phyloP scores from a whole-genome alignment of 53 echinoderm and acorn worm species.

The Holothuria scabra region DNA sequence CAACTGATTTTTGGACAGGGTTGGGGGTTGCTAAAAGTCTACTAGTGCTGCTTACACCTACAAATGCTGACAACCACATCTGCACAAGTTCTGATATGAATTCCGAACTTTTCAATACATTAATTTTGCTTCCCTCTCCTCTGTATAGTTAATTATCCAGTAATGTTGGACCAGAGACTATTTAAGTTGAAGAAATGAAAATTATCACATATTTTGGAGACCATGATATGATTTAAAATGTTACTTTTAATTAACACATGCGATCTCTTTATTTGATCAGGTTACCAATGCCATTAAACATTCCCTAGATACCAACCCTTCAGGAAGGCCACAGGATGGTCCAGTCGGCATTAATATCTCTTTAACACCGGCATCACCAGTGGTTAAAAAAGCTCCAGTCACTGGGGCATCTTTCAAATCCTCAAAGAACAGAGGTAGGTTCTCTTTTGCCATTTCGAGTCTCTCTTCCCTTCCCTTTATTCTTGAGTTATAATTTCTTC shows the following conservation, averaged over 20 bases:
- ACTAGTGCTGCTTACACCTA: too few species aligned
- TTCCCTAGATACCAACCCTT: constrained; percentile 89
- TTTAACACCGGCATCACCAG: constrained; percentile 86
- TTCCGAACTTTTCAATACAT: too few species aligned
- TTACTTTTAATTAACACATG: not conserved
- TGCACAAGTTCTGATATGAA: too few species aligned
- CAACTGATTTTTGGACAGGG: too few species aligned
- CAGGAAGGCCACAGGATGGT: constrained; percentile 90
- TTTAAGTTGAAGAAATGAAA: too few species aligned
- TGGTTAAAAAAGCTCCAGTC: constrained; percentile 83
- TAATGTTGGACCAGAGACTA: too few species aligned
- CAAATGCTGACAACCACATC: too few species aligned
- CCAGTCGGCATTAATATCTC: constrained; percentile 95
- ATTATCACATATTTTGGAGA: not conserved
- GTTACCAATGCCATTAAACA: constrained; percentile 95
- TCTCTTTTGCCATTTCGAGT: not conserved
- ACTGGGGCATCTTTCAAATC: constrained; percentile 94
- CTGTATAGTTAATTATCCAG: too few species aligned
- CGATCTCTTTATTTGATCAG: constrained; percentile 30
- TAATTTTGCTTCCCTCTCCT: too few species aligned
- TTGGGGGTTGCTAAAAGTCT: too few species aligned
- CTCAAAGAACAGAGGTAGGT: constrained; percentile 82
- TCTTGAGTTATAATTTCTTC: too few species aligned
- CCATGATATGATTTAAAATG: not conserved
- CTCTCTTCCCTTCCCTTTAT: too few species aligned